Conservation (phyloP, 1,140 invertebrate genomes). For the Macrobrachium rosenbergii region DNA sequence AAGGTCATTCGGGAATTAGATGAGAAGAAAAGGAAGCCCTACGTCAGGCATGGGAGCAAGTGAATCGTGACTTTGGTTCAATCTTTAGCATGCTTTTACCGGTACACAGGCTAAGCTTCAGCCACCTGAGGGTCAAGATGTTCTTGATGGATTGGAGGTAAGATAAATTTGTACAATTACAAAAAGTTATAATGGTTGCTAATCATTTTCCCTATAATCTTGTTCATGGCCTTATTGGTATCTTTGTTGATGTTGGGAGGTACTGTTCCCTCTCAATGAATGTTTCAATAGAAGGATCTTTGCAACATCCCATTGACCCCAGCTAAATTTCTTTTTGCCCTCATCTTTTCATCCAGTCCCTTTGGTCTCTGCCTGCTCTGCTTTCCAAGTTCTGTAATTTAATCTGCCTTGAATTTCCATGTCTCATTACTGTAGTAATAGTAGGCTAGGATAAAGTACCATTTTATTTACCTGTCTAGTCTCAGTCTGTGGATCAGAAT, state of each 20-base stretch:
- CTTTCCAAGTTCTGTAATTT: no score
- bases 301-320: no score
- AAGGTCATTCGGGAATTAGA: constrained; percentile 90
- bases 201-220: no score
- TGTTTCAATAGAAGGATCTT: no score
- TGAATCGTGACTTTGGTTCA: constrained; percentile 91
- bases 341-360: background rate
- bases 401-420: no score
- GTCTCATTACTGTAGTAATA: no score
- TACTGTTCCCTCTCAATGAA: no score
- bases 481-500: no score
- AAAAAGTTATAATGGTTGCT: no score
- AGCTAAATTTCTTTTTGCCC: background rate
- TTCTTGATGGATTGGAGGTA: constrained; percentile 91
- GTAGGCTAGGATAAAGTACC: no score
- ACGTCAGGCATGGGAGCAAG: constrained; percentile 83
- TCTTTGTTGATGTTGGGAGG: background rate
- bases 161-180: constrained; percentile 23
- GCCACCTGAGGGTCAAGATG: constrained; percentile 80
- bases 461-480: no score
- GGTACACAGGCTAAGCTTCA: constrained; percentile 88
- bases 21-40: constrained; percentile 89
- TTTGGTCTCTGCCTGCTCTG: no score
- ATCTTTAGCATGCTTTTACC: constrained; percentile 94
- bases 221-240: background rate